Conservation (phyloP, 2,888 invertebrate genomes). For the Eugnorisma glareosa region DNA sequence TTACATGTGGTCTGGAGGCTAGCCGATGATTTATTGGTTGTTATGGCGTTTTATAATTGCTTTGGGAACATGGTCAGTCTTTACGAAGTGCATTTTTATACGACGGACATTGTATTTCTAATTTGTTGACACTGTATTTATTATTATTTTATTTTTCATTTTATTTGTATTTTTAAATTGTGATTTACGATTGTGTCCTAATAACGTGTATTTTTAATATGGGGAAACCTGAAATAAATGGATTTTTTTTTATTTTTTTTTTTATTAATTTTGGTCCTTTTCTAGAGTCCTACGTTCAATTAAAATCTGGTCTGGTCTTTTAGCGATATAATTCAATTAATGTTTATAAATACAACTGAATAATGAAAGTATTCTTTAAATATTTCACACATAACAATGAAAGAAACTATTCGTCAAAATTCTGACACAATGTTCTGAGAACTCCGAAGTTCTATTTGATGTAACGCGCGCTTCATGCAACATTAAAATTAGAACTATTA, state of each 20-base stretch:
- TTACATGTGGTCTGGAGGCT: conserved; percentile 26
- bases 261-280: too few species aligned
- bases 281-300: too few species aligned
- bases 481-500: conserved; percentile 53
- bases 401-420: conserved; percentile 1
- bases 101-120: too few species aligned
- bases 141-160: too few species aligned
- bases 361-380: not conserved
- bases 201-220: too few species aligned
- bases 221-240: too few species aligned
- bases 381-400: not conserved
- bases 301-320: not conserved
- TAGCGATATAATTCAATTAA: not conserved
- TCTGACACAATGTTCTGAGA: conserved; percentile 23
- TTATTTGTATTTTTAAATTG: too few species aligned
- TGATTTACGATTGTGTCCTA: too few species aligned
- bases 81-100: not conserved
- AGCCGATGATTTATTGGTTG: conserved; percentile 40
- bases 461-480: conserved; percentile 39
- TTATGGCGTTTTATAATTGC: conserved; percentile 29
- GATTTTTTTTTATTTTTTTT: too few species aligned
- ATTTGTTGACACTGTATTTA: too few species aligned
- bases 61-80: conserved; percentile 8
- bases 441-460: conserved; percentile 33
- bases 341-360: not conserved